These are phyloP conservation scores for Campylomormyrus tamandua DNA, from an alignment of 2,113 vertebrate genomes.

Conservation along the genomic window DNA sequence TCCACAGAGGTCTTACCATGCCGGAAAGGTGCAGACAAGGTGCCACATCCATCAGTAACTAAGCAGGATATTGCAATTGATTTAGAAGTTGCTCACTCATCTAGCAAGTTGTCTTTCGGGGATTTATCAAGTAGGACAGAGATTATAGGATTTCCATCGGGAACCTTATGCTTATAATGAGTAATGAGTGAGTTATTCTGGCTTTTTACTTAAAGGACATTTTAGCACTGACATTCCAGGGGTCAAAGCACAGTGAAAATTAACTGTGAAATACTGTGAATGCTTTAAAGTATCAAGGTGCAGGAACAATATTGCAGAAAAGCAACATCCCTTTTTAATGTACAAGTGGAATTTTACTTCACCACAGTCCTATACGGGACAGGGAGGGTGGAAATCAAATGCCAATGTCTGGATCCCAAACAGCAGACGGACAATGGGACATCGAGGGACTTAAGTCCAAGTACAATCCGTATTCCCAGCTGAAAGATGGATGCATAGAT, in stretches of 20 bases:
- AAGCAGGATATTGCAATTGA: neutral
- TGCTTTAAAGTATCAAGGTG: neutral
- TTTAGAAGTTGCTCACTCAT: neutral
- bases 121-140: neutral
- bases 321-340: neutral
- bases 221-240: neutral
- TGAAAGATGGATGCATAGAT: neutral
- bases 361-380: neutral
- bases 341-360: neutral
- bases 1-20: neutral
- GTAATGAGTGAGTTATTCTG: neutral
- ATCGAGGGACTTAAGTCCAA: neutral
- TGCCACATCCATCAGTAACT: neutral
- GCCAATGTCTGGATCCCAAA: neutral
- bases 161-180: neutral
- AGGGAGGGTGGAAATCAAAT: neutral
- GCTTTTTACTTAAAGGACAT: neutral
- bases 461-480: neutral
- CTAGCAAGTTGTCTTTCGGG: neutral
- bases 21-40: neutral
- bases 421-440: neutral
- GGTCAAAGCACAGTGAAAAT: neutral
- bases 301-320: neutral
- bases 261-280: neutral
- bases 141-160: neutral